phyloP scores from a whole-genome alignment of 2,797 vertebrate genomes.

The Rhadinocentrus ornatus region DNA sequence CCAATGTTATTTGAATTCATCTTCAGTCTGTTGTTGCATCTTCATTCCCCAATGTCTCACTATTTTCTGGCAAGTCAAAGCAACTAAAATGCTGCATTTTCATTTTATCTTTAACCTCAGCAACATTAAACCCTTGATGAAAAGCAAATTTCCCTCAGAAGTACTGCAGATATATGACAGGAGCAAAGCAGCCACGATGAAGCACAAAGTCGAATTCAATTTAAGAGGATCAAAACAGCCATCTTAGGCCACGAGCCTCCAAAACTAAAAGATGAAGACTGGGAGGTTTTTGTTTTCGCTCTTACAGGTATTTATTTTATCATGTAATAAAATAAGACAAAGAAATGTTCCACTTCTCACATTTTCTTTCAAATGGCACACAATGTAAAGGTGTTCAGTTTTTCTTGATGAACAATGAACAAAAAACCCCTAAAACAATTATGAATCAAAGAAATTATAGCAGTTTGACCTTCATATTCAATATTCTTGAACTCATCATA shows the following conservation, averaged over 20 bases:
- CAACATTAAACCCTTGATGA: no score
- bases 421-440: constrained; percentile 17
- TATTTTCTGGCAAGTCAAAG: no score
- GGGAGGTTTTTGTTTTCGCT: constrained; percentile 21
- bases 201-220: neutral
- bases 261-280: constrained; percentile 6
- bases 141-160: no score
- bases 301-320: constrained; percentile 81
- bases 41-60: no score
- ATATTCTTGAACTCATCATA: constrained; percentile 50
- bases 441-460: constrained; percentile 49
- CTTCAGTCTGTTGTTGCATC: no score
- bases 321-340: constrained; percentile 87
- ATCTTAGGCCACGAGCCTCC: neutral
- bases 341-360: constrained; percentile 74
- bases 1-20: neutral
- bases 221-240: neutral
- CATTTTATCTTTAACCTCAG: no score
- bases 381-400: constrained; percentile 79
- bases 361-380: constrained; percentile 85
- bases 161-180: no score
- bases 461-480: constrained; percentile 59
- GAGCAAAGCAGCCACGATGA: neutral
- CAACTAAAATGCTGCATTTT: no score
- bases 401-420: constrained; percentile 47